These are phyloP conservation scores for Vulpes lagopus DNA, from an alignment of 2,113 vertebrate species.

Conservation along the genomic window DNA sequence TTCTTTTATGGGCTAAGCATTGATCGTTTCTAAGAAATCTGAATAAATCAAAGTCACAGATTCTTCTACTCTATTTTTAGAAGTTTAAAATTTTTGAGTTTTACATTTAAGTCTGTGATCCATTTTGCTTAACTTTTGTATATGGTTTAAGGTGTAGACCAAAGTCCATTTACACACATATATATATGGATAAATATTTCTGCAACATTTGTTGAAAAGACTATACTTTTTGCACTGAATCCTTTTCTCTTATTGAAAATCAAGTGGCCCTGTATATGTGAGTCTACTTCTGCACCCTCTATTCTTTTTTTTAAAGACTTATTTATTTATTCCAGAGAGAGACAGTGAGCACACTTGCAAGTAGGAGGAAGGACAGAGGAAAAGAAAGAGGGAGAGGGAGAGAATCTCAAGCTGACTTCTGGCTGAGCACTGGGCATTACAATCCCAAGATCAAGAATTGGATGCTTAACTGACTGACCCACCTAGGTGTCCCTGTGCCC, in stretches of 20 bases:
- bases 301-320: background rate
- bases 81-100: background rate
- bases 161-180: background rate
- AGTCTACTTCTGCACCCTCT: background rate
- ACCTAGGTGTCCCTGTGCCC: background rate
- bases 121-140: background rate
- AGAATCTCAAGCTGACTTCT: too few species aligned
- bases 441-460: background rate
- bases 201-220: background rate
- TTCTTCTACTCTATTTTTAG: background rate
- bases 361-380: too few species aligned
- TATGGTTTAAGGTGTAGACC: background rate
- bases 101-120: background rate
- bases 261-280: background rate
- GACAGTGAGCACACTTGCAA: too few species aligned
- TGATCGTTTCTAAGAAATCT: background rate
- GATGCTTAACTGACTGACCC: background rate
- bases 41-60: background rate
- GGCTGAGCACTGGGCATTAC: too few species aligned
- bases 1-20: background rate
- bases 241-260: background rate
- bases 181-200: background rate
- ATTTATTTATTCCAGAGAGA: too few species aligned
- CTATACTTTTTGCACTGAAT: background rate
- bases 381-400: too few species aligned